Base-by-base conservation (phyloP, 2,888 invertebrate species). In the Oligia fasciuncula region DNA sequence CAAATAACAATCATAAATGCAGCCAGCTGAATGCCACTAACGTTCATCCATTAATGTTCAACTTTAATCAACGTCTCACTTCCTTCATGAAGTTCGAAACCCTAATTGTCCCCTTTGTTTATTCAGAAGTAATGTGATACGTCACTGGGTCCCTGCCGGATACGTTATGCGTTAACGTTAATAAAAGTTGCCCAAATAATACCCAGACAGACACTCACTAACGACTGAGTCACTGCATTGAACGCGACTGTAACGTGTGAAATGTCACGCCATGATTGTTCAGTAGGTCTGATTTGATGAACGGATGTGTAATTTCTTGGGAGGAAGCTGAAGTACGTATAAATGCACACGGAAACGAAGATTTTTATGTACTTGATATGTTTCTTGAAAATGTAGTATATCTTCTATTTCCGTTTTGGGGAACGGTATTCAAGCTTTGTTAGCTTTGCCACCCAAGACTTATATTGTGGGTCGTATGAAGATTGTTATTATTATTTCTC, bases 91-190 rank as follows among this genome's bases (percentile, higher is more conserved):
- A 92, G 91, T 92, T 92, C 85, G 92, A 93, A 90, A 91, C 93
- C 94, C 92, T 94, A 95, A 96, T 95, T 95, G 94, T 93, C 93
- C 95, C 96, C 95, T 95, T 95, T 95, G 94, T 96, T 96, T 96
- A 94, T 95, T 93, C 92, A 91, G 93, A 92, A 94, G 96, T 93
- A 95, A 96, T 92, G 88, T 90, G 95, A 96, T 95, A 95, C 91
- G 95, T 94, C 95, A 95, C 91, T 90, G 93, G 91, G 76, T 49
- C 93, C 92, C 91, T 91, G 89, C 94, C 96, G 96, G 96, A 96
- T 95, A 95, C 93, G 92, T 92, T 93, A 93, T 95, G 95, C 94
- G 94, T 96, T 95, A 95, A 91, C 93, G 96, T 96, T 96, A 96
- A 96, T 96, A 96, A 94, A 93, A 92, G 93, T 92, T 93, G 91